A percentile compares a stretch with the other conserved stretches of the same genome.
Conservation (phyloP, 2,113 vertebrate species). For the Lichenostomus cassidix region DNA sequence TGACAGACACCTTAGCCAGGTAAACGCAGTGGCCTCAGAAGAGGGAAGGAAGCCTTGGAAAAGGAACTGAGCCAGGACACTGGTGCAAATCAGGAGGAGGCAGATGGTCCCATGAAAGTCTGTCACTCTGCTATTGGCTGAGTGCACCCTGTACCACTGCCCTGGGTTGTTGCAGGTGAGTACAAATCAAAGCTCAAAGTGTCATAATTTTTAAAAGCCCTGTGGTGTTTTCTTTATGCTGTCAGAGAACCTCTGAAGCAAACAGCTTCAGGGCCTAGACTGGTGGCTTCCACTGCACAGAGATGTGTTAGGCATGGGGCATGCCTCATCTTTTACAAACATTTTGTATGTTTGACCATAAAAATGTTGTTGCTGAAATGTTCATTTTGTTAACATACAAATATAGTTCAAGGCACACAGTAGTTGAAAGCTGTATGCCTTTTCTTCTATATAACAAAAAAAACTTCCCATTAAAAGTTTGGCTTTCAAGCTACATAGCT, state of each 20-base stretch:
- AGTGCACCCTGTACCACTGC: not conserved
- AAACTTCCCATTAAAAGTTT: not conserved
- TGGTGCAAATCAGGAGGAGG: not conserved
- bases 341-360: not conserved
- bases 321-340: rapidly evolving
- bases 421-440: not conserved
- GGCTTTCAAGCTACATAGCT: not conserved
- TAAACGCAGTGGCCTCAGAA: not conserved
- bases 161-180: not conserved
- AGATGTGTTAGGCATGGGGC: not conserved
- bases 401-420: not conserved
- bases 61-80: not conserved
- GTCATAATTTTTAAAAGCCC: not conserved
- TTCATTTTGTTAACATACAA: not conserved
- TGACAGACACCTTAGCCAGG: not conserved
- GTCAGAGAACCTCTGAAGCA: not conserved
- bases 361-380: not conserved
- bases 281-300: not conserved
- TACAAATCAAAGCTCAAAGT: not conserved
- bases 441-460: not conserved
- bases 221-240: not conserved
- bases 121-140: not conserved
- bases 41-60: not conserved
- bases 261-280: not conserved
- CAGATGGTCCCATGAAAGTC: not conserved